Conservation (phyloP, 1,140 invertebrate species). For the Oedothorax gibbosus region DNA sequence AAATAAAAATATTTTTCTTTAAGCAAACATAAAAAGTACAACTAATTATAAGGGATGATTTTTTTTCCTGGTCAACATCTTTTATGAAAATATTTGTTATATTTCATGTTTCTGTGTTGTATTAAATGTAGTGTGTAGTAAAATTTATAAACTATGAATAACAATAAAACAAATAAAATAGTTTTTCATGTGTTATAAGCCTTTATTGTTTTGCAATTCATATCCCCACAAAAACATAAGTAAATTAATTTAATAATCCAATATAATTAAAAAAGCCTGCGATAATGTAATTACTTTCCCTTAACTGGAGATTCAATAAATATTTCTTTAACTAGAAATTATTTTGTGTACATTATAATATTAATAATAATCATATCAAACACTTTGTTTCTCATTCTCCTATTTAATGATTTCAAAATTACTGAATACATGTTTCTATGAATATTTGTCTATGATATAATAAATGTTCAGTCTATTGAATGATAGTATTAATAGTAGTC, state of each 20-base stretch:
- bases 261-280: too few relatives aligned
- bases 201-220: too few relatives aligned
- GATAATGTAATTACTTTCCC: background rate
- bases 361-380: background rate
- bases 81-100: background rate
- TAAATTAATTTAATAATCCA: too few relatives aligned
- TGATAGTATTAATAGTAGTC: background rate
- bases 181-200: too few relatives aligned
- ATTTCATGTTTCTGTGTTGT: background rate
- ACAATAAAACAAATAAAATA: background rate
- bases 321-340: background rate
- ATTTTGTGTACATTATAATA: background rate
- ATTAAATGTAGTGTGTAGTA: background rate
- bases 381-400: background rate
- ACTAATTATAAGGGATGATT: background rate
- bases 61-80: background rate
- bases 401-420: background rate
- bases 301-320: background rate
- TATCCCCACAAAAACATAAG: too few relatives aligned
- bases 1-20: background rate
- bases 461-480: too few relatives aligned
- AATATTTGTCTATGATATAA: too few relatives aligned
- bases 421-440: too few relatives aligned
- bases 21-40: background rate
- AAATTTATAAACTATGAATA: background rate